These are phyloP conservation scores for Psilopogon haemacephalus DNA, from an alignment of 2,113 vertebrate species.

Conservation along the genomic window DNA sequence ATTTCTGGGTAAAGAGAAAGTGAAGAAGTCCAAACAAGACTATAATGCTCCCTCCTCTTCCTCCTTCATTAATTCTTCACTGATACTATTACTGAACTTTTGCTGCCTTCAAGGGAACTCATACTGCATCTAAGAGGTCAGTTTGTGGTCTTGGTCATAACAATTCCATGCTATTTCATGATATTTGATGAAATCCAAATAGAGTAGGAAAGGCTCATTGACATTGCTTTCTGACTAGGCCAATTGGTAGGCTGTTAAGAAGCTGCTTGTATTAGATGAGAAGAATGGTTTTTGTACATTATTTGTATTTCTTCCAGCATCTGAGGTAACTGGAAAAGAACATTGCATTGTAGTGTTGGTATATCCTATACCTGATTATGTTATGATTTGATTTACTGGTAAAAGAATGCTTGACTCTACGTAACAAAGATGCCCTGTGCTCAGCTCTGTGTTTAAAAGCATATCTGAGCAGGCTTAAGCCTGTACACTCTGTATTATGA, in stretches of 20 bases:
- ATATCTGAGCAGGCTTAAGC: conserved; percentile 11
- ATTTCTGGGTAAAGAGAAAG: neutral
- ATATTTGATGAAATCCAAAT: neutral
- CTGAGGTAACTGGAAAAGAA: neutral
- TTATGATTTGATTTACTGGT: neutral
- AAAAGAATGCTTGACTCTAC: neutral
- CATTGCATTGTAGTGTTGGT: neutral
- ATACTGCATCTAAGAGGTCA: neutral
- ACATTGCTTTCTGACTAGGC: neutral
- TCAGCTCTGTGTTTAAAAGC: neutral
- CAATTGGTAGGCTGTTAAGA: neutral
- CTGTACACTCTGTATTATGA: conserved; percentile 8
- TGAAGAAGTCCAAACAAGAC: neutral
- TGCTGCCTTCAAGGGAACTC: neutral
- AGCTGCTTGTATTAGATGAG: neutral
- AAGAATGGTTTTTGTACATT: neutral
- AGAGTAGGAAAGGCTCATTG: neutral
- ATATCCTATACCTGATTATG: neutral
- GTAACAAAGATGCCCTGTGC: neutral
- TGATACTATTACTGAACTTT: neutral
- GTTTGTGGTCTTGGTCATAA: neutral
- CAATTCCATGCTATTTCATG: neutral
- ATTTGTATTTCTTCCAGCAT: neutral
- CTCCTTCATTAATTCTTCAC: neutral
- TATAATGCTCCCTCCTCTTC: neutral